Conservation (phyloP, 2,888 invertebrate species). For the Cataglyphis cursor region DNA sequence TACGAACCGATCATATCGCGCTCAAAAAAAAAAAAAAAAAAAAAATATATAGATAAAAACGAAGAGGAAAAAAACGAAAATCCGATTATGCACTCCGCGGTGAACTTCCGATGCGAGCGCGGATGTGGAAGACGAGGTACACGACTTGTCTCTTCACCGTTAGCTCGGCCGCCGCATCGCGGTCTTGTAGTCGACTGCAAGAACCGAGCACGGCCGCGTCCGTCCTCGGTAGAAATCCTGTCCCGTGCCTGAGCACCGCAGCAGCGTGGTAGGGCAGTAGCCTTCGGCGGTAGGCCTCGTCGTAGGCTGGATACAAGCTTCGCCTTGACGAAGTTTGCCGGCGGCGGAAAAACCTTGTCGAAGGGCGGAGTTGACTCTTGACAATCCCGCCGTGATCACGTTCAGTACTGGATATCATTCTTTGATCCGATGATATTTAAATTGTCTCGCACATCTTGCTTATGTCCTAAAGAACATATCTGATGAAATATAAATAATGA, state of each 20-base stretch:
- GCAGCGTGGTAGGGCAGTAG: slow-evolving; percentile 62
- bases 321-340: slow-evolving; percentile 27
- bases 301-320: slow-evolving; percentile 15
- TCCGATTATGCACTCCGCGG: slow-evolving; percentile 10
- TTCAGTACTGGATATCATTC: neutral
- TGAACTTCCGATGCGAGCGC: slow-evolving; percentile 12
- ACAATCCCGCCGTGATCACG: neutral
- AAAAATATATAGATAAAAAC: neutral
- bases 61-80: neutral
- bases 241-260: slow-evolving; percentile 43
- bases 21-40: neutral
- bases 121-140: slow-evolving; percentile 27
- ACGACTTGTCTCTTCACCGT: slow-evolving; percentile 63
- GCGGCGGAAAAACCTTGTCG: slow-evolving; percentile 32
- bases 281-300: slow-evolving; percentile 37
- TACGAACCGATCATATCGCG: slow-evolving; percentile 25
- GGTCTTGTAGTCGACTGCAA: slow-evolving; percentile 73
- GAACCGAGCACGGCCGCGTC: slow-evolving; percentile 64
- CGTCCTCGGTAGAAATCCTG: slow-evolving; percentile 66
- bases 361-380: slow-evolving; percentile 50
- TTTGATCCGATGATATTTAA: neutral
- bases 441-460: slow-evolving; percentile 1
- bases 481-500: neutral
- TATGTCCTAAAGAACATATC: neutral
- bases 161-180: slow-evolving; percentile 70